These are phyloP conservation scores for Streptopelia turtur DNA, from an alignment of 2,797 vertebrate genomes.

Conservation along the genomic window DNA sequence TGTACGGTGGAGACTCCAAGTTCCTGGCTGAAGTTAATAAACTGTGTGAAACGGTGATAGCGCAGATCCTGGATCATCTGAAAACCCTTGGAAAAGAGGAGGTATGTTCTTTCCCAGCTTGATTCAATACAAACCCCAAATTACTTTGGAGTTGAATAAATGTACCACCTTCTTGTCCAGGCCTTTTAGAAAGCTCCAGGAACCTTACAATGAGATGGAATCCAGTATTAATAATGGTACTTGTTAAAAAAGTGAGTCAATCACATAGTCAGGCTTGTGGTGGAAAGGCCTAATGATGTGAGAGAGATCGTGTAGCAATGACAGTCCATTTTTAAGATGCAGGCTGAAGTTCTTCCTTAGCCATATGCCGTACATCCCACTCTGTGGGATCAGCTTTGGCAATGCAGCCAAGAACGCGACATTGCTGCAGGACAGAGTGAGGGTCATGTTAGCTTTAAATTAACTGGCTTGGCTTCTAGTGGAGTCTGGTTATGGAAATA, in stretches of 20 bases:
- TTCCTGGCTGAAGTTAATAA: slow-evolving; percentile 94
- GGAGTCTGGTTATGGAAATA: not conserved
- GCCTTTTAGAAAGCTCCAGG: not conserved
- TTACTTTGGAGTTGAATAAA: not conserved
- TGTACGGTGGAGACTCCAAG: slow-evolving; percentile 96
- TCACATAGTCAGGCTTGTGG: not conserved
- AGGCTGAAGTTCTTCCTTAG: not conserved
- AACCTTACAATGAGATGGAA: not conserved
- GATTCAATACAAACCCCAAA: not conserved
- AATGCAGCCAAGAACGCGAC: not conserved
- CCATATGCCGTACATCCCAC: not conserved
- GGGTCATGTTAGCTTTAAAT: not conserved
- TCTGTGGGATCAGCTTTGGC: not conserved
- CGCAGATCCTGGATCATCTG: slow-evolving; percentile 94
- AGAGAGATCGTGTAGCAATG: not conserved
- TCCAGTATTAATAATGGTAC: not conserved
- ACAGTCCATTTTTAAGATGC: not conserved
- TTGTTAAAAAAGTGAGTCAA: not conserved
- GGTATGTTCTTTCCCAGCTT: slow-evolving; percentile 72
- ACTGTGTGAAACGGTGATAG: slow-evolving; percentile 92
- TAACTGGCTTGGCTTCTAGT: not conserved
- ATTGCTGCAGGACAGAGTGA: not conserved
- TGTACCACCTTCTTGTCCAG: not conserved
- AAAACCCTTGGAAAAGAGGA: slow-evolving; percentile 91
- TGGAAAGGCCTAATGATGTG: not conserved